Evolutionary conservation across 2,888 invertebrate genomes (phyloP).

Genomic region (Acleris holmiana): DNA sequence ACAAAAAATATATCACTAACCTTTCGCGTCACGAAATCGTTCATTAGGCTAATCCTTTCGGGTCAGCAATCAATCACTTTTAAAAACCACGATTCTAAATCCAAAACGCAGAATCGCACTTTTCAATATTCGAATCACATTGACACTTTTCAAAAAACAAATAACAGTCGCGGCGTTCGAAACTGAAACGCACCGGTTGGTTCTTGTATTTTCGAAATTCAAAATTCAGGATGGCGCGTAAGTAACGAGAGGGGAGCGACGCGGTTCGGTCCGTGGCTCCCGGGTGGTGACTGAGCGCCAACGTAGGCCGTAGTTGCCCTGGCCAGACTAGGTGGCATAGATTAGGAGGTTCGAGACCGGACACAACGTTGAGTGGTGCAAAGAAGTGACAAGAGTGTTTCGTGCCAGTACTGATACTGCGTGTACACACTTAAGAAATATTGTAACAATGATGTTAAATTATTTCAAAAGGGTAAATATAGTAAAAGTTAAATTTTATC

Average conservation of each 20-base stretch:
- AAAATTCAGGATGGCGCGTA: slow-evolving; percentile 56
- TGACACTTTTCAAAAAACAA: slow-evolving; percentile 31
- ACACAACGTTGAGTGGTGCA: slow-evolving; percentile 5
- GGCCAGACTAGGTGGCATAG: slow-evolving; percentile 73
- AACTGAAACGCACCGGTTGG: slow-evolving; percentile 10
- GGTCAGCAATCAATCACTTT: slow-evolving; percentile 44
- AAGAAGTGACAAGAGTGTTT: slow-evolving; percentile 24
- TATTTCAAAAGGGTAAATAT: no score
- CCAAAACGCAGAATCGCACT: slow-evolving; percentile 39
- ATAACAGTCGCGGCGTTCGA: slow-evolving; percentile 19
- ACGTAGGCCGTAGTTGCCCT: slow-evolving; percentile 71
- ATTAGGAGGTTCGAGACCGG: slow-evolving; percentile 49
- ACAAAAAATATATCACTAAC: slow-evolving; percentile 38
- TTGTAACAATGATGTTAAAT: no score
- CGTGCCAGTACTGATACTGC: neutral
- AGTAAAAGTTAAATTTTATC: no score
- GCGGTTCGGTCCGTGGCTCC: slow-evolving; percentile 48
- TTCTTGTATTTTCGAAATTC: slow-evolving; percentile 49
- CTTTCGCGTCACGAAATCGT: slow-evolving; percentile 41
- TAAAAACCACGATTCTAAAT: slow-evolving; percentile 39
- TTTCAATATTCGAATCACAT: slow-evolving; percentile 40
- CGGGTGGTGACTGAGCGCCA: slow-evolving; percentile 75
- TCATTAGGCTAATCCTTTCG: slow-evolving; percentile 39
- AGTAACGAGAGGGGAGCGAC: slow-evolving; percentile 36
- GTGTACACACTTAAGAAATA: no score